These are phyloP conservation scores for Copidosoma floridanum DNA, from an alignment of 1,140 invertebrate species.

Conservation along the genomic window DNA sequence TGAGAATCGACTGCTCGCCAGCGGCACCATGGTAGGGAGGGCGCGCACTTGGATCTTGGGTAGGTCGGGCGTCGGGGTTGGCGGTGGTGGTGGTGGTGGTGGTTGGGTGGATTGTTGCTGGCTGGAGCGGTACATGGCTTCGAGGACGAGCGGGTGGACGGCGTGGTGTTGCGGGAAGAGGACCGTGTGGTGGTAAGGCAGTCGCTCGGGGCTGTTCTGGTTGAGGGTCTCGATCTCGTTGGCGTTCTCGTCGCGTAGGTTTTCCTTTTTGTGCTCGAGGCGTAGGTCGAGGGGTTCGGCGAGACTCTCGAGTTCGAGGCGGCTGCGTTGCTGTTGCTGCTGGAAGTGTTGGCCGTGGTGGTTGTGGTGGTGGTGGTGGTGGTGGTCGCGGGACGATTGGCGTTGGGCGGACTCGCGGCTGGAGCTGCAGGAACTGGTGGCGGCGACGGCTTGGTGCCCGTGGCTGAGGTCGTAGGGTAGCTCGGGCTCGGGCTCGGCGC, in stretches of 20 bases:
- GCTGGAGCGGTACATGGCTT: constrained; percentile 68
- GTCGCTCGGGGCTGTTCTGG: constrained; percentile 36
- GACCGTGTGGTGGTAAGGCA: constrained; percentile 56
- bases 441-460: constrained; percentile 37
- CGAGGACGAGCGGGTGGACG: constrained; percentile 67
- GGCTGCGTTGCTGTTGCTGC: constrained; percentile 28
- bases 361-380: constrained; percentile 17
- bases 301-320: background rate
- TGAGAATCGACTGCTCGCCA: background rate
- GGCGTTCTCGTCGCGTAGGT: constrained; percentile 73
- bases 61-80: constrained; percentile 45
- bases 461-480: constrained; percentile 63
- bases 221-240: constrained; percentile 52
- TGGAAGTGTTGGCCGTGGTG: constrained; percentile 37
- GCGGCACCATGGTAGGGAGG: constrained; percentile 45
- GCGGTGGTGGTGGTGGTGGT: too few relatives aligned
- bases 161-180: constrained; percentile 62
- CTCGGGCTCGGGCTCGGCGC: constrained; percentile 54
- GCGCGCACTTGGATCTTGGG: constrained; percentile 57
- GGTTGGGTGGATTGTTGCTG: constrained; percentile 35
- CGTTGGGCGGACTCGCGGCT: too few relatives aligned
- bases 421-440: constrained; percentile 39
- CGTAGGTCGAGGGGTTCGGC: constrained; percentile 75
- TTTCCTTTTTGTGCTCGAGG: constrained; percentile 74
- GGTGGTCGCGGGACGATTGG: constrained; percentile 33